Conservation (phyloP, 2,797 vertebrate species). For the Mus spretus region DNA sequence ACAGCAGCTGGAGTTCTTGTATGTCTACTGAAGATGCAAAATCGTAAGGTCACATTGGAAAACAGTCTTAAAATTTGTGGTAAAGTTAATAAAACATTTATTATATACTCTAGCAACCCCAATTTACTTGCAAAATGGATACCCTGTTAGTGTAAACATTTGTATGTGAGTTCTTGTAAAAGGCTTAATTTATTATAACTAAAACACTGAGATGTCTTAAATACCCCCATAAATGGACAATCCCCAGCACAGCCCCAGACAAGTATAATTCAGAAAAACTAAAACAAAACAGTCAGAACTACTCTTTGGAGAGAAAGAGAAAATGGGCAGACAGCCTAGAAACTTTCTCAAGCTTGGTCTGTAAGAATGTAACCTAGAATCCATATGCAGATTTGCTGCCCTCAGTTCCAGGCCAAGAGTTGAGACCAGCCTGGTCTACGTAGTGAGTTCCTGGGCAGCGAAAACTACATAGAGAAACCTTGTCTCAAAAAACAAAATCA, state of each 20-base stretch:
- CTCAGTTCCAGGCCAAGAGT: not conserved
- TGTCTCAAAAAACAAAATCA: not conserved
- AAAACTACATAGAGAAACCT: not conserved
- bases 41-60: not conserved
- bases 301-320: not conserved
- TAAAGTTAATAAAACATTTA: conserved; percentile 11
- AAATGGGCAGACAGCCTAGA: not conserved
- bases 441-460: not conserved
- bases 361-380: not conserved
- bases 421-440: not conserved
- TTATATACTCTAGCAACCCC: not conserved
- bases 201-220: not conserved
- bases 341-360: not conserved
- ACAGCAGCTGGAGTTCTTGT: not conserved
- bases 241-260: not conserved
- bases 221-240: not conserved
- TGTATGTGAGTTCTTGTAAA: not conserved
- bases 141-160: not conserved
- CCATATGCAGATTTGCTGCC: not conserved
- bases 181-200: not conserved
- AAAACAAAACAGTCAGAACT: not conserved
- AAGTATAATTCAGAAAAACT: conserved; percentile 28
- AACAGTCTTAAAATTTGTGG: not conserved
- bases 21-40: not conserved
- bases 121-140: not conserved